These are phyloP conservation scores for Chymomyza fuscimana DNA, from an alignment of 2,888 invertebrate species.

Conservation along the genomic window DNA sequence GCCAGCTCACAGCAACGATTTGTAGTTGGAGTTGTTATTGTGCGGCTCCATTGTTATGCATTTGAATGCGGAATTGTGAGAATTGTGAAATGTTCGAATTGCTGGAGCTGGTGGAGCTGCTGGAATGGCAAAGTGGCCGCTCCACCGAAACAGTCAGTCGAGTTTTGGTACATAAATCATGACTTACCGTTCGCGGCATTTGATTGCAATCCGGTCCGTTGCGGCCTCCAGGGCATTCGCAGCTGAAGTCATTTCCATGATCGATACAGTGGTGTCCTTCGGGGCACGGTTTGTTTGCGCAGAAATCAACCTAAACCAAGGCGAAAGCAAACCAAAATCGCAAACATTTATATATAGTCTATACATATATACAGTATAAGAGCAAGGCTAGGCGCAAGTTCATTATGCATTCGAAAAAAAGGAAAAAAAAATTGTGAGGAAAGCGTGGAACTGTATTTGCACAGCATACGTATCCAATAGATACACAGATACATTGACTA, in stretches of 20 bases:
- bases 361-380: slow-evolving; percentile 25
- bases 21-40: slow-evolving; percentile 6
- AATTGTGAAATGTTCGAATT: neutral
- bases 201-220: slow-evolving; percentile 86
- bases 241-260: slow-evolving; percentile 87
- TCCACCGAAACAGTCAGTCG: neutral
- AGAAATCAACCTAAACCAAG: slow-evolving; percentile 83
- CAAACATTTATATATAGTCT: slow-evolving; percentile 32
- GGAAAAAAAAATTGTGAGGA: neutral
- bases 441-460: slow-evolving; percentile 27
- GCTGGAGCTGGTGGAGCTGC: slow-evolving; percentile 11
- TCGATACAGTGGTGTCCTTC: slow-evolving; percentile 86
- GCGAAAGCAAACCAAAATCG: slow-evolving; percentile 24
- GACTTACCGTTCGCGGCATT: slow-evolving; percentile 84
- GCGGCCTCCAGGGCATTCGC: slow-evolving; percentile 87
- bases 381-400: slow-evolving; percentile 37
- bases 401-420: slow-evolving; percentile 59
- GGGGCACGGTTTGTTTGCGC: slow-evolving; percentile 86
- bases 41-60: slow-evolving; percentile 3
- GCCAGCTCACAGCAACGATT: neutral
- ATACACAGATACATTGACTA: slow-evolving; percentile 23
- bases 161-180: slow-evolving; percentile 74
- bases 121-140: neutral
- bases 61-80: neutral
- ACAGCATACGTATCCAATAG: slow-evolving; percentile 30